Evolutionary conservation across 1,140 invertebrate genomes (phyloP).

Genomic region (Aphis craccivora): DNA sequence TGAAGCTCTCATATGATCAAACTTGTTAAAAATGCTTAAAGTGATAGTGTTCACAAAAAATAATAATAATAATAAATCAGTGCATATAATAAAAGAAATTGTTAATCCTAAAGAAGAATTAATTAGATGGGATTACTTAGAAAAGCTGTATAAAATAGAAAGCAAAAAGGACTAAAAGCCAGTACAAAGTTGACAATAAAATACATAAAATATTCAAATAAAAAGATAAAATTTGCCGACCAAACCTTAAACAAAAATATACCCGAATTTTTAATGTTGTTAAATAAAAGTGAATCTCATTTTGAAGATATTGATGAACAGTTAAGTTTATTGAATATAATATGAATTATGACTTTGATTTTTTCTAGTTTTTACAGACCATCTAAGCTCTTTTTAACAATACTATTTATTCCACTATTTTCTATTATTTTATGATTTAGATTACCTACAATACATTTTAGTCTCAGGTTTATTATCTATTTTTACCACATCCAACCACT

Average conservation of each 20-base stretch:
- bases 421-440: too few relatives aligned
- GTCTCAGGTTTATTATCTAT: background rate
- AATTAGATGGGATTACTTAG: background rate
- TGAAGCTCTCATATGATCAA: background rate
- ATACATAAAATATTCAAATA: background rate
- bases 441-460: too few relatives aligned
- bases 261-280: background rate
- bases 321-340: background rate
- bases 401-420: too few relatives aligned
- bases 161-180: background rate
- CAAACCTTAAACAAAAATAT: background rate
- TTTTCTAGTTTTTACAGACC: too few relatives aligned
- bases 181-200: background rate
- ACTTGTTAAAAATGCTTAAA: background rate
- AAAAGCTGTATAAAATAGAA: background rate
- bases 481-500: background rate
- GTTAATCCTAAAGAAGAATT: background rate
- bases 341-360: background rate
- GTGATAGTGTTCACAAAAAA: background rate
- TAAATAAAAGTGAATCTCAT: background rate
- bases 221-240: background rate
- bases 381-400: too few relatives aligned
- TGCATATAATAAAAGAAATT: background rate
- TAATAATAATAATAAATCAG: background rate
- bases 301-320: background rate